Percentiles rank a stretch among this genome's conserved stretches.
phyloP scores from a whole-genome alignment of 2,888 invertebrate genomes.

The Tolmerus cingulatus region DNA sequence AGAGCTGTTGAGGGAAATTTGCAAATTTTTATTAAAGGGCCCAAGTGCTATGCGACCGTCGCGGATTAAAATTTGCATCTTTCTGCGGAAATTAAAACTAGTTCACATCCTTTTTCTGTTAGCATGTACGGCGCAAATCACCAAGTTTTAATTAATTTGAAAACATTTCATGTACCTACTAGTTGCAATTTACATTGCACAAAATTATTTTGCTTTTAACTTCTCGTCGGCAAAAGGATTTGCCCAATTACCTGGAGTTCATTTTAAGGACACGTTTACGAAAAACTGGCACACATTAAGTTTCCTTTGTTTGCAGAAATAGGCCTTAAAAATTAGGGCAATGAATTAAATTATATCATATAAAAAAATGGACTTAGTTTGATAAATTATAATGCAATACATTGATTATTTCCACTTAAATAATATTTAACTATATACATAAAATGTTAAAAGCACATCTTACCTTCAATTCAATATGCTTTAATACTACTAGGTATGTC shows the following conservation, averaged over 20 bases:
- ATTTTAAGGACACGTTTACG: neutral
- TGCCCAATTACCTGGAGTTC: neutral
- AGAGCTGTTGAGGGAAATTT: neutral
- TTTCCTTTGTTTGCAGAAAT: no score
- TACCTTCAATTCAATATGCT: no score
- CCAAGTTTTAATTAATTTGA: neutral
- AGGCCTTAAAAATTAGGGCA: no score
- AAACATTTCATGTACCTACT: neutral
- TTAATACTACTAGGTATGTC: no score
- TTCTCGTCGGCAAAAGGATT: neutral
- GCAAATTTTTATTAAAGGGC: neutral
- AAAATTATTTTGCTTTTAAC: neutral
- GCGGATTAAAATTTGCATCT: neutral
- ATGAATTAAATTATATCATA: no score
- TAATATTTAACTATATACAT: no score
- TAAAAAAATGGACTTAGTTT: no score
- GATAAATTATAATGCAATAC: no score
- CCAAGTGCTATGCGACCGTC: neutral
- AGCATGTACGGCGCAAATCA: neutral
- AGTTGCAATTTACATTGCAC: neutral
- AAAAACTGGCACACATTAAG: neutral
- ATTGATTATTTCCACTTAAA: no score
- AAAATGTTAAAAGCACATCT: no score
- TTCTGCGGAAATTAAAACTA: neutral
- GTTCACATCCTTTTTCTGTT: neutral